Conservation (phyloP, 2,797 vertebrate genomes). For the Cyprinella venusta region DNA sequence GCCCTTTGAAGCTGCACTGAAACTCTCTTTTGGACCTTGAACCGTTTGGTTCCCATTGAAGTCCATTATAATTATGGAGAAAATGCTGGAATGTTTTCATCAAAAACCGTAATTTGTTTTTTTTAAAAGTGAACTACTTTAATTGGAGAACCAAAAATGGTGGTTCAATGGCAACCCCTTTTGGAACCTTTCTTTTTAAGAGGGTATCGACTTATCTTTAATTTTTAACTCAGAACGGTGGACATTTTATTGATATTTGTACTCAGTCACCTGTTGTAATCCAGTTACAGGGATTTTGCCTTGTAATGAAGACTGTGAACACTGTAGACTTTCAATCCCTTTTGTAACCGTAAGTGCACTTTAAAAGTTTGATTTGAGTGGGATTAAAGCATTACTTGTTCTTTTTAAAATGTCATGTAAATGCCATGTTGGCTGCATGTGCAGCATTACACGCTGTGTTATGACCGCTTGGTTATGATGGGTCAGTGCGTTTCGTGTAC, state of each 20-base stretch:
- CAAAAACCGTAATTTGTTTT: too few species aligned
- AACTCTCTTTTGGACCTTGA: too few species aligned
- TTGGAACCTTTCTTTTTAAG: neutral
- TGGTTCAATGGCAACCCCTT: neutral
- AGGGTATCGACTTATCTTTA: neutral
- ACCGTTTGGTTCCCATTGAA: too few species aligned
- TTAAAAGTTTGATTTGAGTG: neutral
- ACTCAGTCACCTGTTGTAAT: neutral
- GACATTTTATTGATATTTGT: neutral
- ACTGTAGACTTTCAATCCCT: neutral
- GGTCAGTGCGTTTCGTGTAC: conserved; percentile 1
- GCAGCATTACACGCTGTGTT: neutral
- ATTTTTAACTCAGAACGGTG: neutral
- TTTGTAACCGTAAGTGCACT: neutral
- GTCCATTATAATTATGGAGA: too few species aligned
- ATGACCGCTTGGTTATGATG: neutral
- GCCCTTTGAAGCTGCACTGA: too few species aligned
- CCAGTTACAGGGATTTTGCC: neutral
- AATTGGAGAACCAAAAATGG: neutral
- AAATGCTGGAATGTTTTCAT: too few species aligned
- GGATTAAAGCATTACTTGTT: neutral
- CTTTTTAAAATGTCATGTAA: conserved; percentile 1
- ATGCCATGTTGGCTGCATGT: neutral
- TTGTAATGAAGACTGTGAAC: neutral
- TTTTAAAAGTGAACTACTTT: too few species aligned